Conservation (phyloP, 2,113 vertebrate genomes). For the Poeciliopsis retropinna region DNA sequence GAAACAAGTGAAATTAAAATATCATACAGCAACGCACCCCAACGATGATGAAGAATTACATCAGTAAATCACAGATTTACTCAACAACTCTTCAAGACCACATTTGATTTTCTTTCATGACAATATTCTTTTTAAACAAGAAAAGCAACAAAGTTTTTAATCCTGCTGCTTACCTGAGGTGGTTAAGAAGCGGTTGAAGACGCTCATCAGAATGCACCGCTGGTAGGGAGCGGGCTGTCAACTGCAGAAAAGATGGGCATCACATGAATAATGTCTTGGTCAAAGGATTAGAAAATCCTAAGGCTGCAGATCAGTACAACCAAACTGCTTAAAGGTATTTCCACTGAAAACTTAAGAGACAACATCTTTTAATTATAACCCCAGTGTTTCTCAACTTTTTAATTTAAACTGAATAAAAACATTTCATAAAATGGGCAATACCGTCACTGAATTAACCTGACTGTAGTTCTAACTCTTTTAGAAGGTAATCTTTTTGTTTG, state of each 20-base stretch:
- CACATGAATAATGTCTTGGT: slow-evolving; percentile 50
- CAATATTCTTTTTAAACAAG: slow-evolving; percentile 23
- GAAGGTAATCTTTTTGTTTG: background rate
- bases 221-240: slow-evolving; percentile 92
- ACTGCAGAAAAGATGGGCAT: slow-evolving; percentile 77
- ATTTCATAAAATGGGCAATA: background rate
- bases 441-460: background rate
- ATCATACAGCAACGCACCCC: background rate
- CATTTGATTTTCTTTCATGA: background rate
- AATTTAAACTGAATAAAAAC: slow-evolving; percentile 6
- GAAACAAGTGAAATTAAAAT: background rate
- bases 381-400: background rate
- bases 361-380: slow-evolving; percentile 10
- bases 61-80: slow-evolving; percentile 1
- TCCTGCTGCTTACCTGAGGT: slow-evolving; percentile 89
- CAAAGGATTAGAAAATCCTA: slow-evolving; percentile 29
- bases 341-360: slow-evolving; percentile 1
- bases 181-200: slow-evolving; percentile 94
- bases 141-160: slow-evolving; percentile 25
- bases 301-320: slow-evolving; percentile 4
- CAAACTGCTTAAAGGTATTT: background rate
- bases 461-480: background rate
- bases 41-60: background rate
- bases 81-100: slow-evolving; percentile 17
- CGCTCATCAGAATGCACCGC: slow-evolving; percentile 93